phyloP scores from a whole-genome alignment of 2,113 vertebrate species.

The Crotalus horridus region DNA sequence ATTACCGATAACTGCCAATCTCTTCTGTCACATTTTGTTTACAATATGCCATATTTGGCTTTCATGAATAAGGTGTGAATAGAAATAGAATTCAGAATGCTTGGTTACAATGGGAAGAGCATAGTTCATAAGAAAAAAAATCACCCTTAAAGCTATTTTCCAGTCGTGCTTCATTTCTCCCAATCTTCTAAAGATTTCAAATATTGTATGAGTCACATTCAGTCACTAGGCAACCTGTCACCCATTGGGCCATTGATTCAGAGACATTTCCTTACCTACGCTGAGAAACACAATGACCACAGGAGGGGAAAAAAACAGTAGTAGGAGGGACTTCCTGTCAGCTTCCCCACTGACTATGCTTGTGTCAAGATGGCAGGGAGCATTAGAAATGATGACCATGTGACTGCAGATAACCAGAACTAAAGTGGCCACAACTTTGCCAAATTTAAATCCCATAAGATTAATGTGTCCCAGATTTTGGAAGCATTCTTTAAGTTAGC shows the following conservation, averaged over 20 bases:
- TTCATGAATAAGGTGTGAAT: neutral
- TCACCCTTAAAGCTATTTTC: neutral
- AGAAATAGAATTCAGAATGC: neutral
- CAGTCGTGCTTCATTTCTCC: neutral
- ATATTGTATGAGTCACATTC: neutral
- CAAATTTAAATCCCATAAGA: neutral
- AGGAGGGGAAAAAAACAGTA: neutral
- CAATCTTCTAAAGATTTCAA: neutral
- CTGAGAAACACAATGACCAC: neutral
- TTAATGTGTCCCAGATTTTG: neutral
- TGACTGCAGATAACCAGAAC: neutral
- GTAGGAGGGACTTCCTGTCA: neutral
- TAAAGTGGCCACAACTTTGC: neutral
- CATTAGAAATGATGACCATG: neutral
- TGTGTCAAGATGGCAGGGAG: neutral
- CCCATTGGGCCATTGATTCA: neutral
- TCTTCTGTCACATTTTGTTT: neutral
- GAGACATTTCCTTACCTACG: neutral
- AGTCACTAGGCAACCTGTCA: neutral
- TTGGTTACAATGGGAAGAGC: neutral
- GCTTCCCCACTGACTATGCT: neutral
- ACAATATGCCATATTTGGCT: neutral
- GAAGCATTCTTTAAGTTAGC: neutral
- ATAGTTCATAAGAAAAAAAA: neutral
- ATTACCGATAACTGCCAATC: neutral